phyloP scores from a whole-genome alignment of 35 echinoderm and acorn worm genomes.

The Apostichopus parvimensis region DNA sequence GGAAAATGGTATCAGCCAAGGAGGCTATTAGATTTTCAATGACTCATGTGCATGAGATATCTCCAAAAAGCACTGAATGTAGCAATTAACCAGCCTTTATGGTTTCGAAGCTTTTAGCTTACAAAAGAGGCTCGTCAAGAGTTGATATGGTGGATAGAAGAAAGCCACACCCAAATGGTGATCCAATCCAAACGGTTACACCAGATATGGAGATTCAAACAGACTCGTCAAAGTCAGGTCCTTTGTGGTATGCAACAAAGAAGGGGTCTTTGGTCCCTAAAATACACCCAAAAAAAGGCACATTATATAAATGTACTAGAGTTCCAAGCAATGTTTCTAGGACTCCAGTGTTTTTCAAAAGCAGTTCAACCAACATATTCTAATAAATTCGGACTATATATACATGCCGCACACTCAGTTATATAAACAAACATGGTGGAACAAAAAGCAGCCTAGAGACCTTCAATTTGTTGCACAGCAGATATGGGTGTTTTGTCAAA shows the following conservation, averaged over 20 bases:
- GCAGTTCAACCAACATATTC: constrained; percentile 12
- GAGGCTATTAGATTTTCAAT: constrained; percentile 3
- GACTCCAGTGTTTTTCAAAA: constrained; percentile 24
- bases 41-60: neutral
- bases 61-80: constrained; percentile 29
- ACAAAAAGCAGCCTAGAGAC: neutral
- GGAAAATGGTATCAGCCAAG: constrained; percentile 7
- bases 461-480: constrained; percentile 1
- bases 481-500: constrained; percentile 30
- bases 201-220: constrained; percentile 11
- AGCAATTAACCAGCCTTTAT: neutral
- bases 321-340: constrained; percentile 12
- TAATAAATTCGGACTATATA: constrained; percentile 48
- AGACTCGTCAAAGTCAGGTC: neutral
- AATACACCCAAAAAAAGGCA: neutral
- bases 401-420: neutral
- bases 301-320: constrained; percentile 49
- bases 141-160: constrained; percentile 43
- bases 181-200: neutral
- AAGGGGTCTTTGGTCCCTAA: constrained; percentile 19
- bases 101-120: constrained; percentile 6
- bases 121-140: neutral
- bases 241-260: neutral
- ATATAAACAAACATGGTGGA: constrained; percentile 50
- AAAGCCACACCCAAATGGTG: neutral